Conservation (phyloP, 1,140 invertebrate genomes). For the Listronotus bonariensis region DNA sequence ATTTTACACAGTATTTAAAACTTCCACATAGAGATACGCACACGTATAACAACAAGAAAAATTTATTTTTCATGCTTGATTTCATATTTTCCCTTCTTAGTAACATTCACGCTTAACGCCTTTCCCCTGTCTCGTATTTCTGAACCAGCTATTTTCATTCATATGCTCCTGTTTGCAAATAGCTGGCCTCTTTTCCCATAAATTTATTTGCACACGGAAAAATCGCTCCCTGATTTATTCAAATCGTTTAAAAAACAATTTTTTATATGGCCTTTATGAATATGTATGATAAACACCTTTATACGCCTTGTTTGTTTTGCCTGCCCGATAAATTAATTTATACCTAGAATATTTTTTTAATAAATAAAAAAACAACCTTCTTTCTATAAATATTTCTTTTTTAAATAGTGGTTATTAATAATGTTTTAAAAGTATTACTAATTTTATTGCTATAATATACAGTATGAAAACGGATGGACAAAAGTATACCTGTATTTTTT, state of each 20-base stretch:
- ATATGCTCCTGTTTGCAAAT: constrained; percentile 35
- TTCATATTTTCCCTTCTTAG: constrained; percentile 25
- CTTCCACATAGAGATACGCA: too few species aligned
- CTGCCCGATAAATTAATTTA: background rate
- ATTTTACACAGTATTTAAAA: too few species aligned
- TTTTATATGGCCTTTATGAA: constrained; percentile 20
- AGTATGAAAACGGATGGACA: too few species aligned
- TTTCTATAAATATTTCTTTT: too few species aligned
- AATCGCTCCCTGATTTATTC: constrained; percentile 34
- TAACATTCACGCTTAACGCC: constrained; percentile 25
- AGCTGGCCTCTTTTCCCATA: constrained; percentile 31
- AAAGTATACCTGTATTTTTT: too few species aligned
- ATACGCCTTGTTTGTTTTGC: background rate
- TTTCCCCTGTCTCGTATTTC: constrained; percentile 31
- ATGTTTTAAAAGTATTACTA: too few species aligned
- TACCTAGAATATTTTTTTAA: background rate
- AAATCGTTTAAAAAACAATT: constrained; percentile 36
- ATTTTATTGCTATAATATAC: too few species aligned
- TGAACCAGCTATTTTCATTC: constrained; percentile 31
- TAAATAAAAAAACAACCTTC: too few species aligned
- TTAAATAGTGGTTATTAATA: too few species aligned
- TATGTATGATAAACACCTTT: constrained; percentile 2
- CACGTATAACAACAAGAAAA: too few species aligned
- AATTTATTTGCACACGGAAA: constrained; percentile 34
- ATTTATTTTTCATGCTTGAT: constrained; percentile 24